Base-by-base conservation (phyloP, 2,888 invertebrate species). In the Parnassius apollo region DNA sequence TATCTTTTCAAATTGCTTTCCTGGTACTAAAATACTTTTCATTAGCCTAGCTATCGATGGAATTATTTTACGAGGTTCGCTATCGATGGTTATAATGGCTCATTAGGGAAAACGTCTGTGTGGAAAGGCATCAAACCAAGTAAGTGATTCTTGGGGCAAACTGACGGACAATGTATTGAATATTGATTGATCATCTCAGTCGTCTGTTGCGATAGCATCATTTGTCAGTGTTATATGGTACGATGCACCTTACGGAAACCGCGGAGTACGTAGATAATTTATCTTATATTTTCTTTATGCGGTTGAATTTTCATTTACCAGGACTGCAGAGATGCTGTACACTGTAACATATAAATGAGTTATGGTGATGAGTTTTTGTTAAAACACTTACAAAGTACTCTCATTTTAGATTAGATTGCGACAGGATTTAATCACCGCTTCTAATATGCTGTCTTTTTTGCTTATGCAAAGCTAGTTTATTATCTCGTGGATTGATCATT, bases 201-300 rank as follows among this genome's bases (percentile, higher is more conserved):
- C 42, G 25, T 11, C 18, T 8, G 51, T 42, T 9, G 22, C 8
- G 59, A 25, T 48, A 8, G 52, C 13, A 51, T 57, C 59, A 64
- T 64, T 64, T 64, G 53, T 64, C 60, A 42, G 53, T 48, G 64
- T 64, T 64, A 44, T 52, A 64, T 35, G 57, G 59, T 48, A 42
- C 59, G 55, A 13, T 63, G 59, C 59, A 59, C 46, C 53, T 57
- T 49, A 13, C 45, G 12, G 61, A 18, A 51, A 56, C 13, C 18
- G 3, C 42, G 49, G 2, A 13, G 46, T 56, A 45, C 8, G 11
- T 1, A 49, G 25, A n/a, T 56, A 57, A 64, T 60, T 49, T 60
- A 60, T 64, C 52, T 52, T 60, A 22, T 62, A 52, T 44, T 54
- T 54, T 54, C 49, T 42, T 12, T 48, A 35, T 10, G 13, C 22